Base-by-base conservation (phyloP, 30 jellyfish, hydroid and myxozoan species). In the Cassiopea xamachana region DNA sequence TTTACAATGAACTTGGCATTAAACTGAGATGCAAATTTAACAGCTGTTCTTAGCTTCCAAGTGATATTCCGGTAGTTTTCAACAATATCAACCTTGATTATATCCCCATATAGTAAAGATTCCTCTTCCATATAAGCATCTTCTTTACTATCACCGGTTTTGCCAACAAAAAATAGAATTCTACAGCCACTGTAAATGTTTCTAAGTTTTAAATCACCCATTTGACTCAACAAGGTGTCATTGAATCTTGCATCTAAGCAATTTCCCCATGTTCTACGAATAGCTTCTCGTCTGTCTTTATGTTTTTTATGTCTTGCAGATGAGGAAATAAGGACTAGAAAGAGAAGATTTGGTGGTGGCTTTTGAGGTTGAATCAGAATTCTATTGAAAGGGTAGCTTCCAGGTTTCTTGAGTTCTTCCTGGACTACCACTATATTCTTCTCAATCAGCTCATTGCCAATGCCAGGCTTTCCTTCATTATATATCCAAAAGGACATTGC, bases 201-300 rank as follows among this genome's bases (percentile, higher is more conserved):
- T 15, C 69, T 19, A 6, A 7, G 13, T 44, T 17, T 55, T 17
- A 13, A 1, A 16, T 9, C 15, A 16, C 13, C 49, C 19, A 19
- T 18, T 74, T 58, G 71, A 39, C 58, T 75, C 9, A 48, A 58
- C 27, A 77, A 43, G 1, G 81, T 17, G 19, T 43, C 51, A 27
- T 79, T n/a, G 9, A 88, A 64, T 0, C 50, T 49, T 17, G 47
- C 16, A 13, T 69, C 74, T 0, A 46, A 48, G 70, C 93, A 82
- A 48, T 87, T 80, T 43, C 91, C 96, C 98, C 98, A 92, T 8
- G 98, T 92, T 15, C 68, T 50, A 39, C 98, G 87, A 27, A 92
- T 92, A 1, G 98, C 98, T 12, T 86, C 87, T 49, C 98, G 59
- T 43, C 86, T 60, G 5, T 60, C 79, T 68, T 69, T 45, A 46